Conservation (phyloP, 2,113 vertebrate genomes). For the Lophius piscatorius region DNA sequence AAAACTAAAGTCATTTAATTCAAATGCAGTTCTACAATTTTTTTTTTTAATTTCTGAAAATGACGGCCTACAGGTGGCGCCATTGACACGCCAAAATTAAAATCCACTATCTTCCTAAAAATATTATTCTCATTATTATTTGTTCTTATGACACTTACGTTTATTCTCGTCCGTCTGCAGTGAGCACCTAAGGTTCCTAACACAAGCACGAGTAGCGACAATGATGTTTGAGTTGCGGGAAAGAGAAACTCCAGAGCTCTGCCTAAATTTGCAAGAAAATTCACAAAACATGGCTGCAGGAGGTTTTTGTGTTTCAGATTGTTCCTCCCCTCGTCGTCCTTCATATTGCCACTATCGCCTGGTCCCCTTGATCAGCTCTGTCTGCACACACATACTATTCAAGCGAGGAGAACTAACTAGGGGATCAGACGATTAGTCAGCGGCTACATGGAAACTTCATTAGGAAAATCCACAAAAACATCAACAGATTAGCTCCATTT, state of each 20-base stretch:
- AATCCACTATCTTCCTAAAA: slow-evolving; percentile 66
- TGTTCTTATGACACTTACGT: slow-evolving; percentile 19
- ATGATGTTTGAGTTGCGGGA: neutral
- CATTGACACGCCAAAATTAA: slow-evolving; percentile 75
- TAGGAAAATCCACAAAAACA: slow-evolving; percentile 52
- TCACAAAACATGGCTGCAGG: slow-evolving; percentile 86
- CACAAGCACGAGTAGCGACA: neutral
- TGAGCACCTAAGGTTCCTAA: neutral
- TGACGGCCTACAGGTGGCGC: slow-evolving; percentile 89
- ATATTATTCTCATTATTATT: slow-evolving; percentile 52
- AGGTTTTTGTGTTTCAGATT: slow-evolving; percentile 82
- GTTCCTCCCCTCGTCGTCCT: slow-evolving; percentile 78
- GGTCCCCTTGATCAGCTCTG: slow-evolving; percentile 22
- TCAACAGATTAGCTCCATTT: slow-evolving; percentile 69
- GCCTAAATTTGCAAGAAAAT: slow-evolving; percentile 76
- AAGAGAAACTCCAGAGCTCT: slow-evolving; percentile 56
- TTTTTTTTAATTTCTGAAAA: slow-evolving; percentile 77
- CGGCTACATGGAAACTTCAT: slow-evolving; percentile 69
- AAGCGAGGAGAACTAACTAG: slow-evolving; percentile 30
- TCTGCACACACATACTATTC: slow-evolving; percentile 3
- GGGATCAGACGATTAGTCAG: slow-evolving; percentile 42
- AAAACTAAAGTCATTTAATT: neutral
- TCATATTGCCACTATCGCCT: slow-evolving; percentile 63
- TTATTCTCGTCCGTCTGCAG: neutral
- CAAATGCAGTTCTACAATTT: slow-evolving; percentile 64